Evolutionary conservation across 2,113 vertebrate genomes (phyloP), one percentile per base, ranked within the genome.

Genomic region (Petrocephalus zakoni): DNA sequence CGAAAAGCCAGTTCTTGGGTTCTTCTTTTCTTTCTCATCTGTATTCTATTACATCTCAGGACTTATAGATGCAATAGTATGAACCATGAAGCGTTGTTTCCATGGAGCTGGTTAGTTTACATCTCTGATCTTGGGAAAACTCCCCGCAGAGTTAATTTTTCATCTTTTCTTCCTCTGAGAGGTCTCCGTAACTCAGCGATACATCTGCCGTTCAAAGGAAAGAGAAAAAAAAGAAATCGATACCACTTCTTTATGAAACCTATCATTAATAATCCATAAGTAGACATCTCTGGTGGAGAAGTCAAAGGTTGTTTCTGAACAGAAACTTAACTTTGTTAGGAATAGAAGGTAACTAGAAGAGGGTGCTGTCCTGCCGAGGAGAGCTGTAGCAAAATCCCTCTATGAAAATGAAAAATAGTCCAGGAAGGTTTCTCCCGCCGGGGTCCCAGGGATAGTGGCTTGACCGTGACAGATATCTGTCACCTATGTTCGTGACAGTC

Each of bases 251-350:
- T 91, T 90, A 91, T 84, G 88, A 91, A 93, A 90, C 85, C 90
- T 95, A 94, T 94, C 92, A 96, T 96, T 93, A 94, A 91, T 93
- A 93, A 93, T 91, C 87, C 93, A 94, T 94, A 92, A 93, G 92
- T 89, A 89, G 90, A 87, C 82, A 88, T 56, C 88, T 91, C 91
- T 49, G 87, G 72, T 91, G 91, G 90, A 93, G 87, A 89, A 83
- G 88, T 89, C 81, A 52, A 56, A 9, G 88, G 89, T 68, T 90
- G 92, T 91, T 88, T 91, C 93, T 93, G 91, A 4, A 88, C 89
- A 56, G 83, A 61, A 81, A 88, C 86, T 87, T 37, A 56, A n/a
- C 78, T 91, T 89, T 89, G 88, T 86, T 56, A 42, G 49, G 56
- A 90, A 72, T 88, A 91, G 86, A n/a, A 72, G 86, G 86, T n/a